Evolutionary conservation across 2,888 invertebrate genomes (phyloP).

Genomic region (Dichetophora obliterata): DNA sequence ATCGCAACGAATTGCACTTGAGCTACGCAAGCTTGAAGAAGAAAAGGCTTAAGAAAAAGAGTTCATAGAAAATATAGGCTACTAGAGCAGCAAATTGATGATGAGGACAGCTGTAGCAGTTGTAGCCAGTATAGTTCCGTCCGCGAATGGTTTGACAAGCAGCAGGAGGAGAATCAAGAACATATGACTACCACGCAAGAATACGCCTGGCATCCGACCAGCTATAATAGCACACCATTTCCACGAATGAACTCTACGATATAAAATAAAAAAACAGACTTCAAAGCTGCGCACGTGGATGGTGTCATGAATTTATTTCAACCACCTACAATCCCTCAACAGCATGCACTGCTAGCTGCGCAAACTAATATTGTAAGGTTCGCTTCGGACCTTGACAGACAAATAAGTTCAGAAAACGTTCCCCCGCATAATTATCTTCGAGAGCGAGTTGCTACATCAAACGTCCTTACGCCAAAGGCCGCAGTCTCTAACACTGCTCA

Average conservation of each 20-base stretch:
- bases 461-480: not conserved
- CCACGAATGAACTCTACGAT: not conserved
- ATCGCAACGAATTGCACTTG: not conserved
- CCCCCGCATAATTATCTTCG: not conserved
- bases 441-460: no score
- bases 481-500: not conserved
- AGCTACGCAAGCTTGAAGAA: not conserved
- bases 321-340: no score
- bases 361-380: no score
- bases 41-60: conserved; percentile 7
- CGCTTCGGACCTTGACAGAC: no score
- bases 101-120: not conserved
- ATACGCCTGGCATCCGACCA: not conserved
- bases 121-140: no score
- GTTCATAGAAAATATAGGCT: not conserved
- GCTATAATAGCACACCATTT: not conserved
- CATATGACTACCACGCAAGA: not conserved
- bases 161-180: not conserved
- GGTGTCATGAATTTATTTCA: no score
- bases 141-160: not conserved
- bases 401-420: no score
- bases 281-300: not conserved
- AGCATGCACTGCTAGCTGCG: no score
- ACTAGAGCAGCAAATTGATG: not conserved
- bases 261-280: not conserved